These are phyloP conservation scores for Papilio polytes DNA, from an alignment of 1,140 invertebrate genomes.

Conservation along the genomic window DNA sequence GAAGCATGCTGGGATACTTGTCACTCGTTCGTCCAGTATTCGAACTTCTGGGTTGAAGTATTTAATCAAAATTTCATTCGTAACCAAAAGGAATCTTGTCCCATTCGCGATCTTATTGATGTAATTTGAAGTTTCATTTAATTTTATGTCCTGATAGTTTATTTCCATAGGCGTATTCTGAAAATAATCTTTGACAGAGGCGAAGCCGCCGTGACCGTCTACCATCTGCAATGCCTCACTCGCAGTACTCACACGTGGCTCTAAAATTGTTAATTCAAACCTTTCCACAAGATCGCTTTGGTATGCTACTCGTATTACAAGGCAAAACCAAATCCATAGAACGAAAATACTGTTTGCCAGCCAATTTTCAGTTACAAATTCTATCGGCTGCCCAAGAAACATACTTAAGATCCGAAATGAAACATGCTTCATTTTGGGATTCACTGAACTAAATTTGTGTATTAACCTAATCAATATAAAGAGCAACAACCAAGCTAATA, in stretches of 20 bases:
- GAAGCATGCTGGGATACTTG: conserved; percentile 44
- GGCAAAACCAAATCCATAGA: conserved; percentile 67
- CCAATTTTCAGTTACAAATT: conserved; percentile 53
- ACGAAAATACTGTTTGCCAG: conserved; percentile 55
- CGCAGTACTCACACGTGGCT: conserved; percentile 51
- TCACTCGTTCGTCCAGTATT: conserved; percentile 52
- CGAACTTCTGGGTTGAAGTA: conserved; percentile 48
- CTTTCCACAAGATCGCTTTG: conserved; percentile 61
- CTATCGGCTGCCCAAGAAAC: conserved; percentile 58
- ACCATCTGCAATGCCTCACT: conserved; percentile 53
- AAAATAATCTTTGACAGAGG: conserved; percentile 50
- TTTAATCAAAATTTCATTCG: conserved; percentile 44
- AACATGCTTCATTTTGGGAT: conserved; percentile 39
- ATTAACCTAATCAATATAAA: conserved; percentile 43
- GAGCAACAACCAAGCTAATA: conserved; percentile 49
- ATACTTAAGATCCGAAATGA: conserved; percentile 51
- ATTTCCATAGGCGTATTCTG: conserved; percentile 49
- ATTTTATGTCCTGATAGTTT: conserved; percentile 47
- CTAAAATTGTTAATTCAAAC: conserved; percentile 54
- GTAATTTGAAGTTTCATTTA: conserved; percentile 44
- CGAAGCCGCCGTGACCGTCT: conserved; percentile 50
- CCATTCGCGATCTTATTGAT: conserved; percentile 52
- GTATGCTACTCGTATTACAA: conserved; percentile 62
- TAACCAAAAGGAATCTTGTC: conserved; percentile 52
- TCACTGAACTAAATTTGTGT: conserved; percentile 39